Evolutionary conservation across 53 echinoderm and acorn worm species (phyloP).

Genomic region (Patiria pectinifera): DNA sequence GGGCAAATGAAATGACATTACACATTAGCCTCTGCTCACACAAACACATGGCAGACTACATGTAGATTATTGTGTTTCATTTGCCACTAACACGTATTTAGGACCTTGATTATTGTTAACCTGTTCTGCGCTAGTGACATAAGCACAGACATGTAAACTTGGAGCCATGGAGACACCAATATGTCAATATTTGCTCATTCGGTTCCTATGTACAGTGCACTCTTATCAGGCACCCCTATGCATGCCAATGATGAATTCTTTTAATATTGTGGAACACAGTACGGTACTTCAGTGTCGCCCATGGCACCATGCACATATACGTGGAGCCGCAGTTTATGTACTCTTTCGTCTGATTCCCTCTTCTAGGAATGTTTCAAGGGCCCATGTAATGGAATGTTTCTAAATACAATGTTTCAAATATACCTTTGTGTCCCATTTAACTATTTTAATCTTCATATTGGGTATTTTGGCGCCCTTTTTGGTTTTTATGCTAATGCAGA

Average conservation of each 20-base stretch:
- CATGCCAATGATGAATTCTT: not conserved
- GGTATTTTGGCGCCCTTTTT: too few species aligned
- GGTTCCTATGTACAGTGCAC: slow-evolving; percentile 34
- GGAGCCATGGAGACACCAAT: slow-evolving; percentile 46
- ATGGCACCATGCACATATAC: not conserved
- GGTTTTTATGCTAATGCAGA: too few species aligned
- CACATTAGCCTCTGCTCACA: too few species aligned
- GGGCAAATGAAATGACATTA: too few species aligned
- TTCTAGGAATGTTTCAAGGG: too few species aligned
- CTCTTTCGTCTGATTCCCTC: too few species aligned
- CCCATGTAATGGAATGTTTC: too few species aligned
- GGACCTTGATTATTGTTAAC: not conserved
- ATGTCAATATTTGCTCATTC: slow-evolving; percentile 35
- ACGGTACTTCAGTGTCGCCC: not conserved
- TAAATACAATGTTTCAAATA: too few species aligned
- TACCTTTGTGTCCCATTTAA: too few species aligned
- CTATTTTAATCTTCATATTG: too few species aligned
- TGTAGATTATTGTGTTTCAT: not conserved
- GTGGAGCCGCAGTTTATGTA: not conserved
- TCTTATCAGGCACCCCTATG: not conserved
- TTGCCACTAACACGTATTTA: not conserved
- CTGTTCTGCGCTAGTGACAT: slow-evolving; percentile 23
- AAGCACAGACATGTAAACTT: slow-evolving; percentile 39
- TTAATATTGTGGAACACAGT: not conserved
- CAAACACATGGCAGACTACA: too few species aligned